phyloP scores from a whole-genome alignment of 2,113 vertebrate genomes.

The Chiloscyllium plagiosum region DNA sequence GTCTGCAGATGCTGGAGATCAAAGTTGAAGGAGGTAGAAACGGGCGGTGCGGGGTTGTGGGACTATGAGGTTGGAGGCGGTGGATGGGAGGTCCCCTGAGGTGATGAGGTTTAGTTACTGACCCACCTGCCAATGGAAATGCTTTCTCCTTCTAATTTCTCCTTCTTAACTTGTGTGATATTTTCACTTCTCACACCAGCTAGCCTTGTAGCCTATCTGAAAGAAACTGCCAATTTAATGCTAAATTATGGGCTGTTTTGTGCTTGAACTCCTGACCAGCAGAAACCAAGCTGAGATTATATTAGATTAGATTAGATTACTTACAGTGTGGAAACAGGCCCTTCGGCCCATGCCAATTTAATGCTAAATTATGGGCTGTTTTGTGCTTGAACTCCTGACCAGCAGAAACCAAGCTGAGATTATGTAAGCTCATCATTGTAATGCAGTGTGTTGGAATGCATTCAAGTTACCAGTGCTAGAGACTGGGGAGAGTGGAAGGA shows the following conservation, averaged over 20 bases:
- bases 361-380: not conserved
- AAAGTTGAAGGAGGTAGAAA: too few relatives aligned
- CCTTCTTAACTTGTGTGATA: not conserved
- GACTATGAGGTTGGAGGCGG: too few relatives aligned
- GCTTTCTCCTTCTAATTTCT: not conserved
- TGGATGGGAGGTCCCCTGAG: too few relatives aligned
- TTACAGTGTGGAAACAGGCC: too few relatives aligned
- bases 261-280: slow-evolving; percentile 3
- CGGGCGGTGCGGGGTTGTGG: too few relatives aligned
- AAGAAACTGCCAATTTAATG: not conserved
- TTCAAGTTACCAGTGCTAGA: not conserved
- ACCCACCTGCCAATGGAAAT: too few relatives aligned
- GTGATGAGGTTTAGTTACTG: too few relatives aligned
- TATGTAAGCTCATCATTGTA: not conserved
- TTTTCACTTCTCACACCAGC: not conserved
- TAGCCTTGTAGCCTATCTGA: not conserved
- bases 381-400: slow-evolving; percentile 28
- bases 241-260: slow-evolving; percentile 11
- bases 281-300: not conserved
- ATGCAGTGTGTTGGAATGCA: not conserved
- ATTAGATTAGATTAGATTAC: too few relatives aligned
- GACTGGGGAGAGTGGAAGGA: not conserved
- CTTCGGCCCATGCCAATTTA: not conserved
- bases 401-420: not conserved
- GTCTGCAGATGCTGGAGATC: too few relatives aligned